Conservation (phyloP, 2,797 vertebrate species). For the Psittacula echo region DNA sequence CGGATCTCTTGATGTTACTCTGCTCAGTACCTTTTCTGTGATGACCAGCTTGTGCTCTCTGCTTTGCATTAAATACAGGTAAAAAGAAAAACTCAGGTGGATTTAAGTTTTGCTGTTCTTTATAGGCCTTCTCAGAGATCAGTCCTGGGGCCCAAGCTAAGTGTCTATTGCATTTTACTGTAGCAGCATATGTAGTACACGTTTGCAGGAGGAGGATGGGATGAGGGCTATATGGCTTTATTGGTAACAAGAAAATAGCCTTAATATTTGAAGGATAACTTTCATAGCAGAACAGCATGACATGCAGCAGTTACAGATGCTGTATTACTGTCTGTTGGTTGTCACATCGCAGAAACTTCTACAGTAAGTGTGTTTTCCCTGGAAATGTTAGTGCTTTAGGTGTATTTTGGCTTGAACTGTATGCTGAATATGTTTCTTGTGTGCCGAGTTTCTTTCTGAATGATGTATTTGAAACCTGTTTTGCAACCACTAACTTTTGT, state of each 20-base stretch:
- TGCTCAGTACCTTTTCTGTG: slow-evolving; percentile 80
- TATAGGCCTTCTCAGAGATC: slow-evolving; percentile 20
- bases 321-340: neutral
- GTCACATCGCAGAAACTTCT: neutral
- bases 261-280: neutral
- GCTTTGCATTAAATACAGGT: slow-evolving; percentile 98
- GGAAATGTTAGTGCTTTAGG: neutral
- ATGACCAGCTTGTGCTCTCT: slow-evolving; percentile 96
- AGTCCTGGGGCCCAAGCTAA: slow-evolving; percentile 21
- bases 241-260: neutral
- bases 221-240: neutral
- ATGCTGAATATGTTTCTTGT: slow-evolving; percentile 17
- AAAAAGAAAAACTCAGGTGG: slow-evolving; percentile 72
- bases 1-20: slow-evolving; percentile 76
- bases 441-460: slow-evolving; percentile 26
- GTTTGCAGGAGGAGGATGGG: slow-evolving; percentile 23
- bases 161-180: slow-evolving; percentile 25
- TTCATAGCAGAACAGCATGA: neutral
- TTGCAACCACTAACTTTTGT: slow-evolving; percentile 25
- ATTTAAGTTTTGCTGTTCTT: slow-evolving; percentile 38
- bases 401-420: slow-evolving; percentile 11
- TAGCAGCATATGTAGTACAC: neutral
- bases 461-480: slow-evolving; percentile 2
- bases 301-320: neutral
- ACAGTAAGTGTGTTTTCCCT: neutral